Percentiles rank a stretch among this genome's conserved stretches.
These are phyloP conservation scores for Blastobasis adustella DNA, from an alignment of 2,888 invertebrate species.

Conservation along the genomic window DNA sequence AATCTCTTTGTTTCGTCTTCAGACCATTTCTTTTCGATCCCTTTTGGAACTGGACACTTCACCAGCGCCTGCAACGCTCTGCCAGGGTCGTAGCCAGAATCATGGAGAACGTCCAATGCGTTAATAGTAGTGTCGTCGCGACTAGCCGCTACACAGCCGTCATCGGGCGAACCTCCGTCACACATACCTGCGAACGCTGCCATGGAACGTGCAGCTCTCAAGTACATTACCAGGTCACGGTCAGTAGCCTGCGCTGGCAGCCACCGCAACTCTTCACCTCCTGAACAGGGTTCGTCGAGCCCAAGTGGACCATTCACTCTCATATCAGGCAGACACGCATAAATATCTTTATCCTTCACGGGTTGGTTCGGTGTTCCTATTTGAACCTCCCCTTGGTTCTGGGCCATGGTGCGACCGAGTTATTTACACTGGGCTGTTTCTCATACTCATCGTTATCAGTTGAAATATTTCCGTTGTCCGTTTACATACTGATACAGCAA, in stretches of 20 bases:
- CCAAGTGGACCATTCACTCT: constrained; percentile 65
- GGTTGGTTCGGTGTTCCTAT: constrained; percentile 69
- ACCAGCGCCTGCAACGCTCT: constrained; percentile 96
- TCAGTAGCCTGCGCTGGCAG: constrained; percentile 94
- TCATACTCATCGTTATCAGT: constrained; percentile 53
- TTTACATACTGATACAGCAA: constrained; percentile 50
- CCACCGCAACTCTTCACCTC: constrained; percentile 94
- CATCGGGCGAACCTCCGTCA: constrained; percentile 97
- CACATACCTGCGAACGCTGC: constrained; percentile 99
- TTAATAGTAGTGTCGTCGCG: constrained; percentile 98
- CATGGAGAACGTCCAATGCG: constrained; percentile 96
- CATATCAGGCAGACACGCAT: constrained; percentile 74
- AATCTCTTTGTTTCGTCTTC: constrained; percentile 99
- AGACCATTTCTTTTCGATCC: constrained; percentile 98
- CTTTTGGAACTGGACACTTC: constrained; percentile 97
- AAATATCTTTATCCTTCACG: constrained; percentile 69
- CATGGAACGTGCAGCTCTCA: constrained; percentile 97
- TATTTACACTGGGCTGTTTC: constrained; percentile 53
- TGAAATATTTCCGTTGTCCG: constrained; percentile 23
- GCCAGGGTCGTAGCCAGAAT: constrained; percentile 96
- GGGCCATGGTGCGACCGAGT: constrained; percentile 63
- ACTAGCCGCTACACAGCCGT: constrained; percentile 97
- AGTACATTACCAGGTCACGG: constrained; percentile 97
- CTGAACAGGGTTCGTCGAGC: constrained; percentile 65
- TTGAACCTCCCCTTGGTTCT: constrained; percentile 72